Evolutionary conservation across 2,888 invertebrate genomes (phyloP).

Genomic region (Dione vanillae): DNA sequence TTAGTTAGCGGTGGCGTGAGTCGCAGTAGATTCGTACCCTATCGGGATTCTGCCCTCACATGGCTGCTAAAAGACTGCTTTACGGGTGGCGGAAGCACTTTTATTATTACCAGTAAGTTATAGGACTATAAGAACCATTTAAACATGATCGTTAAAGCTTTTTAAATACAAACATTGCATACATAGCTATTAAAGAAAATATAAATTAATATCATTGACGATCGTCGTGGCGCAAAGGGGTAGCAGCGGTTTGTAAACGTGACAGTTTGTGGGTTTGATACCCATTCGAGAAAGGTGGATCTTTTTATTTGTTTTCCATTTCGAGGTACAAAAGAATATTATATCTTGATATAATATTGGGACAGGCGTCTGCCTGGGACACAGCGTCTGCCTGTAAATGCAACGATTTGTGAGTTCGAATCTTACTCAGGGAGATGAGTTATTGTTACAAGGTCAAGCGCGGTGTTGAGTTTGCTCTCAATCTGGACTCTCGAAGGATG

Average conservation of each 20-base stretch:
- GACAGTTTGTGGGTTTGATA: too few species aligned
- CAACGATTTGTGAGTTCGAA: background rate
- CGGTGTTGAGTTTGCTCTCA: background rate
- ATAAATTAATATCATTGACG: too few species aligned
- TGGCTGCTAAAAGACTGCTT: constrained; percentile 93
- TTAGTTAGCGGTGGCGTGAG: constrained; percentile 64
- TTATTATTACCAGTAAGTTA: constrained; percentile 91
- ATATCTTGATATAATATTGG: too few species aligned
- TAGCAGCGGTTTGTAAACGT: too few species aligned
- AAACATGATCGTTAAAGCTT: background rate
- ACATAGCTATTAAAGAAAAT: too few species aligned
- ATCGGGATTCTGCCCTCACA: constrained; percentile 91
- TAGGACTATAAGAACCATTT: background rate
- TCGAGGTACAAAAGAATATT: too few species aligned
- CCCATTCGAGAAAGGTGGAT: too few species aligned
- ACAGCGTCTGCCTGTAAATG: too few species aligned
- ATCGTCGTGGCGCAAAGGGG: too few species aligned
- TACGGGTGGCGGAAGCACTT: constrained; percentile 90
- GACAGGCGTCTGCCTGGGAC: too few species aligned
- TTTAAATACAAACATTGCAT: background rate
- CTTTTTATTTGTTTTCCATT: too few species aligned
- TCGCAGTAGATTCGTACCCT: constrained; percentile 87
- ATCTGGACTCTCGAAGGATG: too few species aligned
- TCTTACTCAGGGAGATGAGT: background rate
- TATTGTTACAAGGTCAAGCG: background rate